A percentile compares a stretch with the other conserved stretches of the same genome.
Evolutionary conservation across 1,140 invertebrate genomes (phyloP).

Genomic region (Aricia agestis): DNA sequence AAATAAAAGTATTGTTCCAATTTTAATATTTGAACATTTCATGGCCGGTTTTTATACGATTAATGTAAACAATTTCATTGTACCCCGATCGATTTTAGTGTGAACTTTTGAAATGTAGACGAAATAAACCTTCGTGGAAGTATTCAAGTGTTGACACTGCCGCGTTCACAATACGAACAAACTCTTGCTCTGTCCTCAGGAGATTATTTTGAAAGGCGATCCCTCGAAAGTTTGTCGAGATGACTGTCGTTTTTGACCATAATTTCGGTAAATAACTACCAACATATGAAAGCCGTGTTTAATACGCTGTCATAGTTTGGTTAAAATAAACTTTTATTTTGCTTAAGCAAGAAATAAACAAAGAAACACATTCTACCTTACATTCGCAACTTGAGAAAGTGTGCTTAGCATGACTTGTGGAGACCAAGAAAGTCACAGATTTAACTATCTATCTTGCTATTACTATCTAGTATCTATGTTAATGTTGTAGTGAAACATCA

Average conservation of each 20-base stretch:
- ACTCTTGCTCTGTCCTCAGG: conserved; percentile 41
- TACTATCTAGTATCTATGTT: too few species aligned
- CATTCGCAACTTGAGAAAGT: too few species aligned
- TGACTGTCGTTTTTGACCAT: conserved; percentile 43
- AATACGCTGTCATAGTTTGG: neutral
- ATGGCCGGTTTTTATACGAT: neutral
- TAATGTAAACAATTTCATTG: conserved; percentile 39
- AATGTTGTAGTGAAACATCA: too few species aligned
- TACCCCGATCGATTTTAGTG: conserved; percentile 30
- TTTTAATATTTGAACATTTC: neutral
- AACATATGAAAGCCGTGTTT: neutral
- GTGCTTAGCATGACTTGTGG: too few species aligned
- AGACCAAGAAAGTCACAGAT: too few species aligned
- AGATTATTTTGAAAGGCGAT: conserved; percentile 58
- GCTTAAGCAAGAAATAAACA: too few species aligned
- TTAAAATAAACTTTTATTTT: neutral
- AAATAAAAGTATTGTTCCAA: neutral
- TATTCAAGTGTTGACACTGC: conserved; percentile 58
- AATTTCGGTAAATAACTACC: conserved; percentile 13
- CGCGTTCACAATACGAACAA: conserved; percentile 56
- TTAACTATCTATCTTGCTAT: too few species aligned
- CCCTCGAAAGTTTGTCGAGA: conserved; percentile 49
- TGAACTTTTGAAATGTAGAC: conserved; percentile 61
- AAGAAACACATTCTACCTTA: too few species aligned
- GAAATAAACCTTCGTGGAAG: conserved; percentile 55